Evolutionary conservation across 1,140 invertebrate genomes (phyloP).

Genomic region (Trichonephila clavata): DNA sequence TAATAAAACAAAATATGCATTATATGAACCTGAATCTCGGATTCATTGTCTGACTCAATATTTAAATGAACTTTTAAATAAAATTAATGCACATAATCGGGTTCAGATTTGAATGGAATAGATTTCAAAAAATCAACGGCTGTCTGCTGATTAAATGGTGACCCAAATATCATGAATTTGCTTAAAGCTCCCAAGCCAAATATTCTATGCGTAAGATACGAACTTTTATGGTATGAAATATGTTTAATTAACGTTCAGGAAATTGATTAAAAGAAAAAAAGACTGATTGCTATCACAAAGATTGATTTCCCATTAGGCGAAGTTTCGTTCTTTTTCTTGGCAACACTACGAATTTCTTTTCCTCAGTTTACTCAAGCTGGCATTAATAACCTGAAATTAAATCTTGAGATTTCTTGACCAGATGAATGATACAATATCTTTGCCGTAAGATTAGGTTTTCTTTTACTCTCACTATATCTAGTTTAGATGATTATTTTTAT

Average conservation of each 20-base stretch:
- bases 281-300: constrained; percentile 58
- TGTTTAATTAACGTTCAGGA: constrained; percentile 68
- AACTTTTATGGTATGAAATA: constrained; percentile 45
- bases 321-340: constrained; percentile 45
- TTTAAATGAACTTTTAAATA: no score
- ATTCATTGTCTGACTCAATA: no score
- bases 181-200: background rate
- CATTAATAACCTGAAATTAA: constrained; percentile 5
- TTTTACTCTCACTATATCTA: no score
- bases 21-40: no score
- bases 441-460: no score
- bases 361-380: background rate
- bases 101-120: no score
- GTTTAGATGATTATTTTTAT: no score
- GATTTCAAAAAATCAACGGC: no score
- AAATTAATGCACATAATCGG: no score
- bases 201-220: background rate
- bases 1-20: no score
- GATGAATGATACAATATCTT: background rate
- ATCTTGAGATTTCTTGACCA: background rate
- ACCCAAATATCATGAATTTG: background rate
- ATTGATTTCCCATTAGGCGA: constrained; percentile 69
- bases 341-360: constrained; percentile 20
- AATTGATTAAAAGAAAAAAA: constrained; percentile 63
- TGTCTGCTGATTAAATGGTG: background rate